Conservation (phyloP, 2,113 vertebrate species). For the Copsychus sechellarum region DNA sequence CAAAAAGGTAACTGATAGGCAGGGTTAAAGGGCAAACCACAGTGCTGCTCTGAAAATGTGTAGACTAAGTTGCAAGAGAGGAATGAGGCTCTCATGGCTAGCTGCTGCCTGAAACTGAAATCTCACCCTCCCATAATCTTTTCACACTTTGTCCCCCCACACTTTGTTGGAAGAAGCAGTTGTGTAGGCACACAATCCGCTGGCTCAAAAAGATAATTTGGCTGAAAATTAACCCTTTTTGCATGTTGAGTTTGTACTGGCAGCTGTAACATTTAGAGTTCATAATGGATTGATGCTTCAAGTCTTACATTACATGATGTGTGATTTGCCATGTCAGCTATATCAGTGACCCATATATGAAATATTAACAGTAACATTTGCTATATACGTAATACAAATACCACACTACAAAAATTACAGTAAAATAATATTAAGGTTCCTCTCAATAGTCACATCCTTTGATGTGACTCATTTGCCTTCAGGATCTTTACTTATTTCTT, state of each 20-base stretch:
- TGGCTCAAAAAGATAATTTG: neutral
- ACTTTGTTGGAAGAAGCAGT: neutral
- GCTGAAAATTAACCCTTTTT: neutral
- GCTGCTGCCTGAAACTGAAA: neutral
- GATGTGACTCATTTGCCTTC: neutral
- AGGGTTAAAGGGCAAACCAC: neutral
- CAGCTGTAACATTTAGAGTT: neutral
- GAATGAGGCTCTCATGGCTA: neutral
- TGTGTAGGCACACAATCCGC: neutral
- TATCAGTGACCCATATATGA: neutral
- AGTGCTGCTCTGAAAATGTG: neutral
- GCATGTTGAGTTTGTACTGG: neutral
- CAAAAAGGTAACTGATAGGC: neutral
- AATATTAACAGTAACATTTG: neutral
- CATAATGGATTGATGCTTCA: neutral
- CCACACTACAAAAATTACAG: neutral
- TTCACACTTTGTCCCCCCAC: neutral
- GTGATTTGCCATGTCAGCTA: neutral
- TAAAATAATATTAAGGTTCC: neutral
- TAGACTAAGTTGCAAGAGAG: neutral
- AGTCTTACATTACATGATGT: neutral
- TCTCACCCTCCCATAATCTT: neutral
- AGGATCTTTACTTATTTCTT: neutral
- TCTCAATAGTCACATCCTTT: neutral
- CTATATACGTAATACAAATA: neutral